These are phyloP conservation scores for Pangasianodon hypophthalmus DNA, from an alignment of 2,113 vertebrate genomes.

Conservation along the genomic window DNA sequence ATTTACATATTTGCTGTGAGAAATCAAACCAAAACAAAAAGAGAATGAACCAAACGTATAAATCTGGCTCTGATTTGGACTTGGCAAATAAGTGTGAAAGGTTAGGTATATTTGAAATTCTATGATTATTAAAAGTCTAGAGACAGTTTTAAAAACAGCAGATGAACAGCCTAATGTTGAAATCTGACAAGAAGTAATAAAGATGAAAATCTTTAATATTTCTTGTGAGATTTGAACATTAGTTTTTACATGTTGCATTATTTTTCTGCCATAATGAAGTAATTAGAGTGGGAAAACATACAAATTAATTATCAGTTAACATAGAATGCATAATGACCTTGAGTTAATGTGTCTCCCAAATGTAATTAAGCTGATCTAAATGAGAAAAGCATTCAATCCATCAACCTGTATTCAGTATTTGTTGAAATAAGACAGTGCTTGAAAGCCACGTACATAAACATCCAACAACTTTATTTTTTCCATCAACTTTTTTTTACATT, in stretches of 20 bases:
- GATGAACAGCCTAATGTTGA: neutral
- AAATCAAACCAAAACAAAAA: neutral
- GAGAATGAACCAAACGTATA: neutral
- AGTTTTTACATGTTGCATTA: neutral
- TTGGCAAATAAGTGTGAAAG: neutral
- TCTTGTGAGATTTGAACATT: neutral
- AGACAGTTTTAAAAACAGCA: neutral
- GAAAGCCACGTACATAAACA: neutral
- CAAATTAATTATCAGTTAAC: slow-evolving; percentile 22
- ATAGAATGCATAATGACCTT: slow-evolving; percentile 10
- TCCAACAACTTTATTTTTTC: neutral
- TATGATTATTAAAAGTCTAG: neutral
- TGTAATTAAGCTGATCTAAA: slow-evolving; percentile 16
- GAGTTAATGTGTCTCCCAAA: slow-evolving; percentile 33
- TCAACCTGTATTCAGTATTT: neutral
- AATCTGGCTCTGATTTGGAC: neutral
- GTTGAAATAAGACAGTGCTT: neutral
- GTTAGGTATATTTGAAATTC: neutral
- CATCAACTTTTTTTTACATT: neutral
- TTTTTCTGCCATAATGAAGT: slow-evolving; percentile 19
- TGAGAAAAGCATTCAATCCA: neutral
- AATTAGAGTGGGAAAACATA: slow-evolving; percentile 10
- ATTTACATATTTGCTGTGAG: neutral
- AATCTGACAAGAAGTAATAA: neutral
- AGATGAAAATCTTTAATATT: neutral